Evolutionary conservation across 2,113 vertebrate species (phyloP), one percentile per base, ranked within the genome.

Genomic region (Ammodytes marinus): DNA sequence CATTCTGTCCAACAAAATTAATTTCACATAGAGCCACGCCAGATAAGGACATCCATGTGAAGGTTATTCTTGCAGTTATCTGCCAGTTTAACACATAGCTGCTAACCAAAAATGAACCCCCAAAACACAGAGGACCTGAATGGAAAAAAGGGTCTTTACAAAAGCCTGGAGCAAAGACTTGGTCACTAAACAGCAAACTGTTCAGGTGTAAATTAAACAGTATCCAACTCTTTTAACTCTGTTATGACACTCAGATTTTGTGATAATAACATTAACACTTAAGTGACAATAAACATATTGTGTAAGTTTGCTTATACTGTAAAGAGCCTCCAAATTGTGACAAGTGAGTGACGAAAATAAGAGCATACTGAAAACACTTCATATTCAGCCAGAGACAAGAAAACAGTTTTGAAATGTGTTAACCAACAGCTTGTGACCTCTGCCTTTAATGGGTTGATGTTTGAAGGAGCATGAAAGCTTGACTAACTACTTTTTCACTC

Each of bases 381-480:
- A 74, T 27, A 27, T 27, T 27, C 27, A 27, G 27, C 6, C 64
- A 54, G 50, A 74, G n/a, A 12, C 67, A 63, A 85, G 45, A 39
- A 57, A 71, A 72, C 12, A 35, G 8, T 15, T 64, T 61, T 64
- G 15, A 55, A 81, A 65, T 54, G 35, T 45, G 45, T 69, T 17
- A 65, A 61, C 57, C 47, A 78, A 27, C 77, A 75, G 68, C 64
- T 50, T 52, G 37, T 84, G 77, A 88, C 60, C 85, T 82, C 27
- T 57, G 72, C 83, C 78, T 67, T 73, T 68, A 63, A 83, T 78
- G 11, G 11, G 66, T 66, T 74, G 67, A 83, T 83, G 67, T 86
- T 77, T 90, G 60, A 79, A 78, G 73, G 47, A 69, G 74, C n/a
- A 63, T 49, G 8, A 59, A 64, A 58, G 61, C 70, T 63, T 61